Conservation (phyloP, 2,113 vertebrate genomes). For the Bettongia penicillata region DNA sequence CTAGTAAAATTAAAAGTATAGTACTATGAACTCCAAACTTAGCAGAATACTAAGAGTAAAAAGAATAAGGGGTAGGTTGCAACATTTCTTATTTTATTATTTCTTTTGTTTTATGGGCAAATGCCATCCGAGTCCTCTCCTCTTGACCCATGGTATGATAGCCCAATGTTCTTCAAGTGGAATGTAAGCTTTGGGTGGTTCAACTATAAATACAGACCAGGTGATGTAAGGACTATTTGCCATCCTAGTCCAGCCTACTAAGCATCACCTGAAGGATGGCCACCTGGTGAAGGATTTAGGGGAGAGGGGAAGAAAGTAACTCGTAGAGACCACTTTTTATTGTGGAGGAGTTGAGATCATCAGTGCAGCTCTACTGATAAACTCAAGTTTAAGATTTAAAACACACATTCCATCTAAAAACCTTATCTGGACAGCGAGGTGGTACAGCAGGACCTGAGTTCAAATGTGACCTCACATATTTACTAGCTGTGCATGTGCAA, state of each 20-base stretch:
- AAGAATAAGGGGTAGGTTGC: background rate
- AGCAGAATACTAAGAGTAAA: background rate
- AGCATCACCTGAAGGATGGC: background rate
- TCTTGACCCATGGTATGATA: background rate
- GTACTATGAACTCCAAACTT: background rate
- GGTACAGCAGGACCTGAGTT: background rate
- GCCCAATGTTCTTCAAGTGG: background rate
- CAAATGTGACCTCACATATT: background rate
- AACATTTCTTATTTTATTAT: background rate
- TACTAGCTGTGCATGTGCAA: background rate
- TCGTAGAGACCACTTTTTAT: background rate
- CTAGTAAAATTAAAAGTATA: background rate
- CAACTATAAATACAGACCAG: background rate
- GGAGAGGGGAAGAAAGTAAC: background rate
- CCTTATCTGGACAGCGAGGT: background rate
- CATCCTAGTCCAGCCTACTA: no score
- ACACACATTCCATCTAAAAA: background rate
- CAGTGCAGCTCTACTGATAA: background rate
- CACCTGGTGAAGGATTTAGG: background rate
- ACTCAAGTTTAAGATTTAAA: background rate
- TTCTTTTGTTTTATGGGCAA: background rate
- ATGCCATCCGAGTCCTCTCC: background rate
- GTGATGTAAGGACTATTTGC: no score
- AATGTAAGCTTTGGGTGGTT: background rate
- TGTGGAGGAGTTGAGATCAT: background rate